Percentiles rank a stretch among this genome's conserved stretches.
Conservation (phyloP, 2,888 invertebrate genomes). For the Aspidapion aeneum region DNA sequence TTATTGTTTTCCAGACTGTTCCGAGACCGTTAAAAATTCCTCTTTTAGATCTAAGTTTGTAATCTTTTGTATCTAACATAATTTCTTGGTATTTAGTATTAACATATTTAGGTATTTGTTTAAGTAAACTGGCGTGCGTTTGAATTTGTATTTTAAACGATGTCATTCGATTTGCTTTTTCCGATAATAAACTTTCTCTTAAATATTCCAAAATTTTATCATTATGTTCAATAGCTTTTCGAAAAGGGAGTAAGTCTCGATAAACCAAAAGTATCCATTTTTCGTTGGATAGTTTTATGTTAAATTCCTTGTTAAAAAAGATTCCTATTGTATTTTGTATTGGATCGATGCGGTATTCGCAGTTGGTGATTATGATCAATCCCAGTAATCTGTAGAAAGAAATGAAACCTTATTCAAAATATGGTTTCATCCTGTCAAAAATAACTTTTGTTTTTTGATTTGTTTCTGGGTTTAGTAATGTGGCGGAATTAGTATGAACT, state of each 20-base stretch:
- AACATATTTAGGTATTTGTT: neutral
- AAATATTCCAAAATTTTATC: neutral
- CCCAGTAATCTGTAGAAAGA: no score
- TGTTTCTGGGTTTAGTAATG: no score
- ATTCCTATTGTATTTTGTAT: constrained; percentile 14
- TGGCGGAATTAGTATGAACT: no score
- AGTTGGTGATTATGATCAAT: no score
- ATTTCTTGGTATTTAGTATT: constrained; percentile 9
- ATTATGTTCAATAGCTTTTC: constrained; percentile 1
- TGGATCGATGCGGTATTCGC: constrained; percentile 3
- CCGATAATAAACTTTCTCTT: neutral
- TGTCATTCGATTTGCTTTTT: neutral
- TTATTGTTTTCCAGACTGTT: constrained; percentile 1
- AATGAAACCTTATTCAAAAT: no score
- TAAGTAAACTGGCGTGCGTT: constrained; percentile 2
- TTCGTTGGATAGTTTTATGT: neutral
- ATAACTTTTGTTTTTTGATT: no score
- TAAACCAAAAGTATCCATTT: constrained; percentile 1
- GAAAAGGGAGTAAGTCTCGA: constrained; percentile 9
- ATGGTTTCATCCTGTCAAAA: no score
- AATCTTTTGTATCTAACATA: constrained; percentile 2
- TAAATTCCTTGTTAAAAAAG: constrained; percentile 1
- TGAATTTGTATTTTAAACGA: constrained; percentile 7
- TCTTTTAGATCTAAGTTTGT: constrained; percentile 3
- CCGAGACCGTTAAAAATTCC: constrained; percentile 9